phyloP scores from a whole-genome alignment of 2,888 invertebrate species.

The Ceramica pisi region DNA sequence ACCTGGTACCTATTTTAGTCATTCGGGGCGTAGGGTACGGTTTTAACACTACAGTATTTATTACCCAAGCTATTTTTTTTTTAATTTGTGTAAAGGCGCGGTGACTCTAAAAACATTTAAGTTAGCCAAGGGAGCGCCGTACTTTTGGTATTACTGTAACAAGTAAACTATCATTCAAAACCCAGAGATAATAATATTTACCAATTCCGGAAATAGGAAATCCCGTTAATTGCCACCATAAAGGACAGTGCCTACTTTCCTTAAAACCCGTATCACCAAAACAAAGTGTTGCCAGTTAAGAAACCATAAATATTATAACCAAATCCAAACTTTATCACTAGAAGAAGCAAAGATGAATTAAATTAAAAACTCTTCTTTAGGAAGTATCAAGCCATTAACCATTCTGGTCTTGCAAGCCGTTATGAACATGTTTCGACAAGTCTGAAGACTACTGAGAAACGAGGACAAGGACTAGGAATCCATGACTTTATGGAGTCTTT shows the following conservation, averaged over 20 bases:
- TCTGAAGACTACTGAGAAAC: constrained; percentile 58
- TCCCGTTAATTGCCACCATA: constrained; percentile 33
- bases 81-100: neutral
- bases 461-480: constrained; percentile 54
- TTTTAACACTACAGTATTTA: constrained; percentile 8
- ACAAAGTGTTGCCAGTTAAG: constrained; percentile 25
- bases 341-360: constrained; percentile 42
- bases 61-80: too few species aligned
- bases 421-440: constrained; percentile 65
- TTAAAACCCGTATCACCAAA: constrained; percentile 25
- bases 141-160: neutral
- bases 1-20: neutral
- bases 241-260: constrained; percentile 5
- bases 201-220: neutral
- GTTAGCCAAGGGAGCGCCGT: neutral
- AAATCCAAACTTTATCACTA: constrained; percentile 2
- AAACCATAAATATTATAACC: constrained; percentile 22
- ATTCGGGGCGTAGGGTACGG: constrained; percentile 8
- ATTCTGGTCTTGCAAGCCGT: constrained; percentile 60
- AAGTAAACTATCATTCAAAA: neutral
- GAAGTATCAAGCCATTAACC: constrained; percentile 58
- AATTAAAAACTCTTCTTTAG: constrained; percentile 59
- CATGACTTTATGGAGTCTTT: constrained; percentile 34
- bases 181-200: neutral
- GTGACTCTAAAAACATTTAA: neutral